Evolutionary conservation across 2,797 vertebrate genomes (phyloP).

Genomic region (Sebastes paucispinis): DNA sequence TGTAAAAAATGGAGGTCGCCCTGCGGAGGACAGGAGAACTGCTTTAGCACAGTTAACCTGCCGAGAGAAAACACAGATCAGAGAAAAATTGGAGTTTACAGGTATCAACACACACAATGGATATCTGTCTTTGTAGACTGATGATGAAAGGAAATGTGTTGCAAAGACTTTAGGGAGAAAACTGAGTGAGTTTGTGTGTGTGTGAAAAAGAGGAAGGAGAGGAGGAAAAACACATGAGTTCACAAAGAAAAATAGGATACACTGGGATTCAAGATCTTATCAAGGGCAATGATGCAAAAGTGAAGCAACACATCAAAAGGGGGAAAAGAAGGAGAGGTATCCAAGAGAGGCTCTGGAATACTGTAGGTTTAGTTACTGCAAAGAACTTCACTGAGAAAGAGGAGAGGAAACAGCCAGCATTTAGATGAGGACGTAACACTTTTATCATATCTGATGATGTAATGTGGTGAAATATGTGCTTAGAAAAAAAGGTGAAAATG

Average conservation of each 20-base stretch:
- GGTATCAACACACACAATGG: conserved; percentile 4
- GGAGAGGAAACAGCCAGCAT: neutral
- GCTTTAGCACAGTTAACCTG: conserved; percentile 41
- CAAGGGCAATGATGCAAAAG: conserved; percentile 62
- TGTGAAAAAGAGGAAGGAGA: neutral
- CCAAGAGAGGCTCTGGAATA: conserved; percentile 30
- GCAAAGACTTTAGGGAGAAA: neutral
- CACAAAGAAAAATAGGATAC: conserved; percentile 23
- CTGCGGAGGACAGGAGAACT: conserved; percentile 28
- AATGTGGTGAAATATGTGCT: conserved; percentile 32
- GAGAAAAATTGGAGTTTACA: neutral
- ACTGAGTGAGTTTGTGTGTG: neutral
- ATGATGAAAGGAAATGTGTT: conserved; percentile 10
- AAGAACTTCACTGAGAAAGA: neutral
- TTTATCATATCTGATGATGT: conserved; percentile 38
- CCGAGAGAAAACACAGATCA: conserved; percentile 18
- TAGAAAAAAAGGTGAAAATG: conserved; percentile 17
- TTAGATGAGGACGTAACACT: neutral
- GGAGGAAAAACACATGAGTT: neutral
- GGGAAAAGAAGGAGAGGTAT: neutral
- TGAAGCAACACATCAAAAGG: conserved; percentile 51
- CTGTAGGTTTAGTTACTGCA: neutral
- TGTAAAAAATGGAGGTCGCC: conserved; percentile 34
- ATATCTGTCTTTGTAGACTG: neutral
- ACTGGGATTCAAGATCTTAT: conserved; percentile 42